These are phyloP conservation scores for Romanogobio albipinnatus DNA, from an alignment of 2,113 vertebrate species.

Conservation along the genomic window DNA sequence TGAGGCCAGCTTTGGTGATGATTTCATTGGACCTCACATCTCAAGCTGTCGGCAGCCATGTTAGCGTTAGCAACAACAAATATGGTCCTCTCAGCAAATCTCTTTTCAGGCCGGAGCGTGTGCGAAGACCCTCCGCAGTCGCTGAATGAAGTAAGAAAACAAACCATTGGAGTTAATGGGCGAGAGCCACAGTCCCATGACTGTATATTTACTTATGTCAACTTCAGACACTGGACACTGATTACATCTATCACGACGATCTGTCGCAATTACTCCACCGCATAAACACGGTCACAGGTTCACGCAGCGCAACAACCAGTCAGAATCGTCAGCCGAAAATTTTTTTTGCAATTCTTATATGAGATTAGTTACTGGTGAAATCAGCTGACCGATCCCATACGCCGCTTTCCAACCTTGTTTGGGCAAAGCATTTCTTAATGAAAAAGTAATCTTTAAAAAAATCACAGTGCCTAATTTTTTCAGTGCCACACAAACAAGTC, in stretches of 20 bases:
- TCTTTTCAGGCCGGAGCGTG: background rate
- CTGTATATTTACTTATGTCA: slow-evolving; percentile 62
- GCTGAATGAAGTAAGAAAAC: slow-evolving; percentile 55
- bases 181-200: slow-evolving; percentile 48
- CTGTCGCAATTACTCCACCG: slow-evolving; percentile 46
- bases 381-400: background rate
- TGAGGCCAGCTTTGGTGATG: background rate
- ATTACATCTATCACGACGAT: slow-evolving; percentile 58
- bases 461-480: slow-evolving; percentile 40
- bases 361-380: background rate
- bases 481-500: slow-evolving; percentile 63
- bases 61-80: background rate
- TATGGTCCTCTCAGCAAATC: background rate
- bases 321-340: slow-evolving; percentile 13
- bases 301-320: background rate
- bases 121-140: slow-evolving; percentile 22
- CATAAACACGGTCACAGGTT: slow-evolving; percentile 55
- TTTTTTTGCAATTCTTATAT: background rate
- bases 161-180: slow-evolving; percentile 60
- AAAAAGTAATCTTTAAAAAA: slow-evolving; percentile 50
- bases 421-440: slow-evolving; percentile 21
- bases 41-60: background rate
- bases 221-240: slow-evolving; percentile 53
- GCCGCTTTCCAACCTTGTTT: background rate
- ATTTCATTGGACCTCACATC: slow-evolving; percentile 6